A percentile compares a stretch with the other conserved stretches of the same genome.
Conservation (phyloP, 2,113 vertebrate genomes). For the Penelope pileata region DNA sequence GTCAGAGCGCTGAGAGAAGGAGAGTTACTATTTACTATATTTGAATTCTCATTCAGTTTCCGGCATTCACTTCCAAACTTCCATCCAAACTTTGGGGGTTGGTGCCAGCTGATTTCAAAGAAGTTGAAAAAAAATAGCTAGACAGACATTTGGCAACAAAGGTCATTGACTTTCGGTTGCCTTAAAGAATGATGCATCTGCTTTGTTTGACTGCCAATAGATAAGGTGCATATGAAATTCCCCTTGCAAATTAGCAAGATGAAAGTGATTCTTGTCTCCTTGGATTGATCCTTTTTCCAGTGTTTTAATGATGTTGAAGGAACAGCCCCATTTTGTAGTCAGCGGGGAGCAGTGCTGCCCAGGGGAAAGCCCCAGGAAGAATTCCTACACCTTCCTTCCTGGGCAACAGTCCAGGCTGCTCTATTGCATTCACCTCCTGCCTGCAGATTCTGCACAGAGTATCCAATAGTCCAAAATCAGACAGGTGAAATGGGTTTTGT, state of each 20-base stretch:
- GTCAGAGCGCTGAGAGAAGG: background rate
- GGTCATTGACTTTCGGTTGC: constrained; percentile 34
- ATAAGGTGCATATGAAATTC: constrained; percentile 75
- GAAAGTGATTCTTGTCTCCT: constrained; percentile 66
- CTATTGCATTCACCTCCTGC: background rate
- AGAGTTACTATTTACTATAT: constrained; percentile 20
- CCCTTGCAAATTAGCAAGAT: constrained; percentile 72
- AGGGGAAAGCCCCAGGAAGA: constrained; percentile 14
- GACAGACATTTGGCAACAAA: constrained; percentile 58
- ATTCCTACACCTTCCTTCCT: constrained; percentile 28
- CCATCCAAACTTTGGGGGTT: constrained; percentile 20
- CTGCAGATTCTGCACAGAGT: background rate
- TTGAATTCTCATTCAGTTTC: constrained; percentile 22
- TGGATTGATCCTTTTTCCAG: constrained; percentile 45
- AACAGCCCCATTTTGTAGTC: constrained; percentile 18
- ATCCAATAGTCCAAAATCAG: background rate
- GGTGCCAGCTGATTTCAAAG: constrained; percentile 63
- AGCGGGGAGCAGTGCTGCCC: background rate
- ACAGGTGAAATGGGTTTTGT: background rate
- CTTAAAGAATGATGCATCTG: constrained; percentile 59
- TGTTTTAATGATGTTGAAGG: constrained; percentile 32
- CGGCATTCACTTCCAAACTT: background rate
- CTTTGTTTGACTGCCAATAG: constrained; percentile 70
- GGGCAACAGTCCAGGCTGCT: background rate
- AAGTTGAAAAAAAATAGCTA: background rate